Evolutionary conservation across 2,888 invertebrate genomes (phyloP).

Genomic region (Argyra leucocephala): DNA sequence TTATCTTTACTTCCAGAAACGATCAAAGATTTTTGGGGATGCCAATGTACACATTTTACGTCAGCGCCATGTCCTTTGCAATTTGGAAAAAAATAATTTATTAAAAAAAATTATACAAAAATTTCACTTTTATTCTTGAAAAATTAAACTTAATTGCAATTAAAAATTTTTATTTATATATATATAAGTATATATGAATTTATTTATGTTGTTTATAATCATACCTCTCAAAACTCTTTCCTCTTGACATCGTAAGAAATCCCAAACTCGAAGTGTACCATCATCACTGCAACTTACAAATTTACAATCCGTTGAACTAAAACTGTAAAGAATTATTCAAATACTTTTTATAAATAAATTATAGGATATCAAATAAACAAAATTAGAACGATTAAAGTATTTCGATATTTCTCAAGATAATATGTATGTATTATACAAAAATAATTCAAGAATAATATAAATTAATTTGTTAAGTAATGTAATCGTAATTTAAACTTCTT

Average conservation of each 20-base stretch:
- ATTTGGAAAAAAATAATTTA: not conserved
- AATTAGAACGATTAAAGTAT: no score
- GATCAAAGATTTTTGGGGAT: constrained; percentile 92
- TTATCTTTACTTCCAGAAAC: constrained; percentile 99
- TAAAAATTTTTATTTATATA: no score
- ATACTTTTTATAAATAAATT: not conserved
- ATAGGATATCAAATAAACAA: constrained; percentile 13
- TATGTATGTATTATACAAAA: no score
- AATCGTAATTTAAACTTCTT: no score
- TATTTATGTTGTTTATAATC: constrained; percentile 21
- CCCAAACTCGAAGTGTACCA: constrained; percentile 97
- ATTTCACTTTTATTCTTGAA: not conserved
- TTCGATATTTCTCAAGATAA: no score
- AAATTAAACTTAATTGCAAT: no score
- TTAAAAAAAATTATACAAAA: not conserved
- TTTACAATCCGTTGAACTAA: constrained; percentile 97
- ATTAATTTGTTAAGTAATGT: no score
- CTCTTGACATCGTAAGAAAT: constrained; percentile 93
- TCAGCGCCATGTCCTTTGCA: constrained; percentile 85
- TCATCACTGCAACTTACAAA: constrained; percentile 99
- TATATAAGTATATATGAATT: not conserved
- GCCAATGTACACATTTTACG: constrained; percentile 99
- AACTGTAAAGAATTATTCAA: constrained; percentile 52
- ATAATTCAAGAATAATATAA: no score
- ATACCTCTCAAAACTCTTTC: constrained; percentile 81